phyloP scores from a whole-genome alignment of 1,140 invertebrate genomes.

The Meloidogyne chitwoodi region DNA sequence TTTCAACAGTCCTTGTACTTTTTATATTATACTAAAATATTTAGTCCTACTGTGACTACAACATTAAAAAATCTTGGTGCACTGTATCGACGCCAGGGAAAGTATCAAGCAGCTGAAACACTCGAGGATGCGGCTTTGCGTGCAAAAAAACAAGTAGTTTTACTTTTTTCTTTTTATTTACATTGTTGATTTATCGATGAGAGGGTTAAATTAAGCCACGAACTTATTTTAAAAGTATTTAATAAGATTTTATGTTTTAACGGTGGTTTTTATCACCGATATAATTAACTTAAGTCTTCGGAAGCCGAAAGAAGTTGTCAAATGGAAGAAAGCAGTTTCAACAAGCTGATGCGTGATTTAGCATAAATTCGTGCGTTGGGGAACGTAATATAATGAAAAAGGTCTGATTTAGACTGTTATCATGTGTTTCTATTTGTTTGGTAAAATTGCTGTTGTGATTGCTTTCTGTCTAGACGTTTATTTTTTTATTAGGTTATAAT shows the following conservation, averaged over 20 bases:
- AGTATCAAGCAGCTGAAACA: conserved; percentile 96
- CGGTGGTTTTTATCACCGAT: background rate
- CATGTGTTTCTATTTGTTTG: background rate
- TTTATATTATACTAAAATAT: conserved; percentile 17
- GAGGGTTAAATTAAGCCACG: background rate
- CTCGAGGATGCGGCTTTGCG: conserved; percentile 92
- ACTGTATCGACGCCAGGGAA: conserved; percentile 90
- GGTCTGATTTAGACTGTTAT: background rate
- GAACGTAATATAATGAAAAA: background rate
- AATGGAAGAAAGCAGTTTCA: background rate
- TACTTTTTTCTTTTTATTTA: background rate
- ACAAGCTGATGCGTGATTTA: background rate
- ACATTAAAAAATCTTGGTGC: conserved; percentile 94
- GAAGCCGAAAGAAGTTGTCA: background rate
- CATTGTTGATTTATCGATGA: background rate
- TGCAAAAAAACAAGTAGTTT: conserved; percentile 77
- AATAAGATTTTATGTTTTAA: background rate
- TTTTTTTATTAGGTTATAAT: background rate
- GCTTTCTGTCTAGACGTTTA: background rate
- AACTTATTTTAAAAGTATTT: no score
- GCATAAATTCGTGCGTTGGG: background rate
- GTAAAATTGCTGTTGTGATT: background rate
- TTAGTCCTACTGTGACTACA: conserved; percentile 82
- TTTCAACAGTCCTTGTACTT: background rate
- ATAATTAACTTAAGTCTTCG: background rate